Evolutionary conservation across 2,797 vertebrate species (phyloP).

Genomic region (Acrossocheilus wenchowensis): DNA sequence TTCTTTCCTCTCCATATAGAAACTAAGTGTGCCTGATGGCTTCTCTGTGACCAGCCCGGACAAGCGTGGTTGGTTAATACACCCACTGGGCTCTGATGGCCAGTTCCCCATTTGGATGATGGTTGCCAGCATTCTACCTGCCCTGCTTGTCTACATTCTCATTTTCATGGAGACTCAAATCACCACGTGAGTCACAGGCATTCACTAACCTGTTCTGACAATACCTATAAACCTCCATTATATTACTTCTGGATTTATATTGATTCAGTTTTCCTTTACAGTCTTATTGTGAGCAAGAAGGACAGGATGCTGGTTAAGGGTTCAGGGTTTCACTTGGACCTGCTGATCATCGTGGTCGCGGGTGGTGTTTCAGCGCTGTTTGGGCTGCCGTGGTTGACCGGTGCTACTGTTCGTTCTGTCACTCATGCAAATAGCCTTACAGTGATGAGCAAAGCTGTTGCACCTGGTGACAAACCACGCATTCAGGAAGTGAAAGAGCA

Average conservation of each 20-base stretch:
- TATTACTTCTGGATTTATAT: conserved; percentile 8
- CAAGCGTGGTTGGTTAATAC: conserved; percentile 93
- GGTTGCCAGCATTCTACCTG: conserved; percentile 90
- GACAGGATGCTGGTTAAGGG: conserved; percentile 95
- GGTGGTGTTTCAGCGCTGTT: conserved; percentile 90
- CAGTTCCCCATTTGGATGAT: conserved; percentile 97
- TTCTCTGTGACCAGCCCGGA: conserved; percentile 88
- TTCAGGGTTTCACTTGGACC: conserved; percentile 95
- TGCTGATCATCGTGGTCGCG: conserved; percentile 91
- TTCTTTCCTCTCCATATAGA: conserved; percentile 73
- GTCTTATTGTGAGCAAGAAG: conserved; percentile 94
- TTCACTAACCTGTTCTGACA: background rate
- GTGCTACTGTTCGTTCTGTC: conserved; percentile 93
- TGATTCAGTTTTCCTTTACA: conserved; percentile 59
- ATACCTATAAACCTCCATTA: background rate
- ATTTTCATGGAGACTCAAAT: conserved; percentile 99
- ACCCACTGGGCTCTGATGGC: conserved; percentile 82
- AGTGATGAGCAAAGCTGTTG: conserved; percentile 97
- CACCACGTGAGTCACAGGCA: conserved; percentile 87
- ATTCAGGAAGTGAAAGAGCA: conserved; percentile 98
- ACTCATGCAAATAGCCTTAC: conserved; percentile 96
- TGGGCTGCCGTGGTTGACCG: conserved; percentile 93
- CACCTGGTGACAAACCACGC: conserved; percentile 95
- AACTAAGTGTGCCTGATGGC: conserved; percentile 90
- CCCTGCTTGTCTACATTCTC: conserved; percentile 95